Evolutionary conservation across 2,888 invertebrate species (phyloP).

Genomic region (Serrognathus titanus): DNA sequence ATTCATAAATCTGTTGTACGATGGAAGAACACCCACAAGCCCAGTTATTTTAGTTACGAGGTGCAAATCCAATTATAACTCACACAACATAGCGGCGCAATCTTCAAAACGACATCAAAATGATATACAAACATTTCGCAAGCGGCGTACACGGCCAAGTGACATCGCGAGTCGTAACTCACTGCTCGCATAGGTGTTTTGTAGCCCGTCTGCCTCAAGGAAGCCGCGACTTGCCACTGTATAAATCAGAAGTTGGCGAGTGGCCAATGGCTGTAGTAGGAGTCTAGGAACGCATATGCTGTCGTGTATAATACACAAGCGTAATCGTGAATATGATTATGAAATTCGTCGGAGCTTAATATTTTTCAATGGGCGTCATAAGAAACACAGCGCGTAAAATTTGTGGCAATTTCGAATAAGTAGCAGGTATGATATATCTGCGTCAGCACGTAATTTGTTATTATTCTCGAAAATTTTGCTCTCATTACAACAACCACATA

Average conservation of each 20-base stretch:
- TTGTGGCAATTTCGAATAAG: background rate
- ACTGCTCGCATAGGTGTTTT: conserved; percentile 42
- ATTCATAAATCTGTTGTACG: conserved; percentile 13
- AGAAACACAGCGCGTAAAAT: background rate
- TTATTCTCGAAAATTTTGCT: background rate
- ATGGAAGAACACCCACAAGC: conserved; percentile 32
- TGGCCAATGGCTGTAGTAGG: conserved; percentile 32
- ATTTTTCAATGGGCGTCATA: background rate
- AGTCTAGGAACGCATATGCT: conserved; percentile 6
- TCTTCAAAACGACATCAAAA: conserved; percentile 40
- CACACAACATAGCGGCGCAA: conserved; percentile 36
- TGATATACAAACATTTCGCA: conserved; percentile 45
- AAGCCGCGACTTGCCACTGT: conserved; percentile 40
- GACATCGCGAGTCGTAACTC: conserved; percentile 43
- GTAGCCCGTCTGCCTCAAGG: conserved; percentile 40
- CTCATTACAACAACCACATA: background rate
- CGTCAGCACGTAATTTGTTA: conserved; percentile 13
- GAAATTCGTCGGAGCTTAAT: background rate
- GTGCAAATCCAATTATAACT: conserved; percentile 42
- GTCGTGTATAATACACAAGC: conserved; percentile 3
- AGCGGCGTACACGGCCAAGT: conserved; percentile 43
- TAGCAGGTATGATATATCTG: conserved; percentile 12
- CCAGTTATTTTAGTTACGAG: conserved; percentile 31
- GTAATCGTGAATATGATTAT: background rate
- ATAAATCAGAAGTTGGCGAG: conserved; percentile 42